phyloP scores from a whole-genome alignment of 2,888 invertebrate genomes.

The Unio delphinus region DNA sequence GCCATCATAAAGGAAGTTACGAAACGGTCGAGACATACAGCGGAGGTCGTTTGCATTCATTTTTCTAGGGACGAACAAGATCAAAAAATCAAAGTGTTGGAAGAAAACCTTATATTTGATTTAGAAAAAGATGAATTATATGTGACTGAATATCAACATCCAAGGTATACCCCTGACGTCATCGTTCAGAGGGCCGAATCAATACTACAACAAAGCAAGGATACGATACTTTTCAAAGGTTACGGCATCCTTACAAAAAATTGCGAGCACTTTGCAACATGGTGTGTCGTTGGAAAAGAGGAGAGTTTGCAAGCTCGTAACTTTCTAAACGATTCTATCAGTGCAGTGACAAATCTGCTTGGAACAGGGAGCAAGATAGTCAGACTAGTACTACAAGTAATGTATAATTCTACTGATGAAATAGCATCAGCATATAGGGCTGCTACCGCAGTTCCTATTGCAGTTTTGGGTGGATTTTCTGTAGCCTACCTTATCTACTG shows the following conservation, averaged over 20 bases:
- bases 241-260: conserved; percentile 6
- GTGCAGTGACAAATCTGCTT: not conserved
- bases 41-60: conserved; percentile 8
- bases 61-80: not conserved
- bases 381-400: not conserved
- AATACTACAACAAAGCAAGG: conserved; percentile 4
- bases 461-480: conserved; percentile 5
- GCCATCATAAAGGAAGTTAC: conserved; percentile 13
- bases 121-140: conserved; percentile 8
- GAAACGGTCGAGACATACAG: not conserved
- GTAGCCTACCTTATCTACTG: conserved; percentile 13
- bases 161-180: conserved; percentile 4
- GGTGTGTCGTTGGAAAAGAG: conserved; percentile 14
- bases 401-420: conserved; percentile 12
- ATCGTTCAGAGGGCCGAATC: conserved; percentile 14
- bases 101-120: conserved; percentile 2
- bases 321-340: not conserved
- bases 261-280: conserved; percentile 16
- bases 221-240: not conserved
- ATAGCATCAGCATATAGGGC: conserved; percentile 1
- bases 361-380: conserved; percentile 4
- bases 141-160: conserved; percentile 5
- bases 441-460: not conserved
- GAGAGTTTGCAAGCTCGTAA: conserved; percentile 13
- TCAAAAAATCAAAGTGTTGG: not conserved